Conservation (phyloP, 35 echinoderm and acorn worm genomes). For the Antedon bifida region DNA sequence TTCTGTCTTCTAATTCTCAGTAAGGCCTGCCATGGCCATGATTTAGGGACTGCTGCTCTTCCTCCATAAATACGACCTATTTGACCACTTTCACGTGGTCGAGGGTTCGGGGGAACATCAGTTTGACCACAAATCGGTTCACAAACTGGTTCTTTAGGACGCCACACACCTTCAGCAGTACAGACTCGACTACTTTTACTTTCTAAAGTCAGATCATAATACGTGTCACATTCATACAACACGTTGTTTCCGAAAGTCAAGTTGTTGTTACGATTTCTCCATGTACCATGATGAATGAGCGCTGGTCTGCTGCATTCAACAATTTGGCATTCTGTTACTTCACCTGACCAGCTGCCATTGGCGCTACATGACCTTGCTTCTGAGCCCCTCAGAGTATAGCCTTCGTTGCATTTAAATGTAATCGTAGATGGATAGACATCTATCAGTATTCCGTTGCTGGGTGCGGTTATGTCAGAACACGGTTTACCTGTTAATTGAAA, state of each 20-base stretch:
- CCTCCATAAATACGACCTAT: slow-evolving; percentile 17
- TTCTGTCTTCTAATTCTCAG: background rate
- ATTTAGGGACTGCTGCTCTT: background rate
- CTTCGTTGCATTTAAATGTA: slow-evolving; percentile 6
- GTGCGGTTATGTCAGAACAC: background rate
- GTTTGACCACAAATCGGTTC: slow-evolving; percentile 7
- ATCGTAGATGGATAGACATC: slow-evolving; percentile 10
- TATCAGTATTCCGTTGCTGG: background rate
- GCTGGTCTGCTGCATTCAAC: slow-evolving; percentile 12
- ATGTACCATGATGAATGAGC: background rate
- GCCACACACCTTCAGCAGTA: slow-evolving; percentile 10
- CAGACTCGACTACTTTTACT: slow-evolving; percentile 6
- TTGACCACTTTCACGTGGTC: background rate
- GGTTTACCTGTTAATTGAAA: slow-evolving; percentile 6
- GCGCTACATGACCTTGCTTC: slow-evolving; percentile 11
- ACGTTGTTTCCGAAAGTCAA: slow-evolving; percentile 27
- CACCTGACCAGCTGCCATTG: slow-evolving; percentile 27
- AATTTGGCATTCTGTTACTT: slow-evolving; percentile 4
- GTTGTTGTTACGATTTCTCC: slow-evolving; percentile 7
- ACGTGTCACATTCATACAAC: slow-evolving; percentile 11
- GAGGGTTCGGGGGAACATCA: background rate
- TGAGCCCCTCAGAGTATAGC: slow-evolving; percentile 13
- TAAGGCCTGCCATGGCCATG: slow-evolving; percentile 27
- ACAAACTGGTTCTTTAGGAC: slow-evolving; percentile 1
- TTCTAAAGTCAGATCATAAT: slow-evolving; percentile 11